Evolutionary conservation across 2,888 invertebrate genomes (phyloP).

Genomic region (Agriopis leucophaearia): DNA sequence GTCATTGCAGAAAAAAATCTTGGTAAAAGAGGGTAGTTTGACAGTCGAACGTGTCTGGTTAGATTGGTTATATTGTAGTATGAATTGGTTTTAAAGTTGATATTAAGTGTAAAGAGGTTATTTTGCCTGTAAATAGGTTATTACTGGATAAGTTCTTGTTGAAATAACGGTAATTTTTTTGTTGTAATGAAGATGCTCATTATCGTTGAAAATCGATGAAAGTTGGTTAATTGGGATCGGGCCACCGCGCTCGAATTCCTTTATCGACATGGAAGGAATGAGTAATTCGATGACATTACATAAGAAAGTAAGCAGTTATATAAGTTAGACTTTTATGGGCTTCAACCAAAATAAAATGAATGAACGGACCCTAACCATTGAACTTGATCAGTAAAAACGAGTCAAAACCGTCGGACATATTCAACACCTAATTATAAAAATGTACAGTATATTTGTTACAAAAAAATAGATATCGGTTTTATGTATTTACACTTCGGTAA

Average conservation of each 20-base stretch:
- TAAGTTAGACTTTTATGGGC: too few relatives aligned
- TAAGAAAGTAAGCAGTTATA: neutral
- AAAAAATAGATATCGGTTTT: too few relatives aligned
- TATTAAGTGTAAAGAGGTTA: slow-evolving; percentile 36
- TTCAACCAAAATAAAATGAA: too few relatives aligned
- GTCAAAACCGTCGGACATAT: too few relatives aligned
- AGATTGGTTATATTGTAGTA: slow-evolving; percentile 51
- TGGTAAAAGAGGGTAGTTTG: slow-evolving; percentile 27
- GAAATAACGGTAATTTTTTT: slow-evolving; percentile 41
- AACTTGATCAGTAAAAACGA: too few relatives aligned
- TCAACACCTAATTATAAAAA: too few relatives aligned
- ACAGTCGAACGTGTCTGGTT: slow-evolving; percentile 42
- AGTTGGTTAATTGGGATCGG: slow-evolving; percentile 25
- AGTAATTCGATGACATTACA: slow-evolving; percentile 19
- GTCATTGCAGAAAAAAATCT: slow-evolving; percentile 14
- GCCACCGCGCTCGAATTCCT: slow-evolving; percentile 17
- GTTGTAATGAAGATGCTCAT: slow-evolving; percentile 30
- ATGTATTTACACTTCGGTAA: too few relatives aligned
- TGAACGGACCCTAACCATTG: too few relatives aligned
- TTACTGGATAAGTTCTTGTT: slow-evolving; percentile 41
- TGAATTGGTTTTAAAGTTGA: slow-evolving; percentile 55
- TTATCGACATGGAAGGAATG: slow-evolving; percentile 16
- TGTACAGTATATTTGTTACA: too few relatives aligned
- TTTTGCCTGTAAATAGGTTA: slow-evolving; percentile 44
- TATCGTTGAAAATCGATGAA: slow-evolving; percentile 30